Base-by-base conservation (phyloP, 2,113 vertebrate species). In the Leptobrachium ailaonicum region DNA sequence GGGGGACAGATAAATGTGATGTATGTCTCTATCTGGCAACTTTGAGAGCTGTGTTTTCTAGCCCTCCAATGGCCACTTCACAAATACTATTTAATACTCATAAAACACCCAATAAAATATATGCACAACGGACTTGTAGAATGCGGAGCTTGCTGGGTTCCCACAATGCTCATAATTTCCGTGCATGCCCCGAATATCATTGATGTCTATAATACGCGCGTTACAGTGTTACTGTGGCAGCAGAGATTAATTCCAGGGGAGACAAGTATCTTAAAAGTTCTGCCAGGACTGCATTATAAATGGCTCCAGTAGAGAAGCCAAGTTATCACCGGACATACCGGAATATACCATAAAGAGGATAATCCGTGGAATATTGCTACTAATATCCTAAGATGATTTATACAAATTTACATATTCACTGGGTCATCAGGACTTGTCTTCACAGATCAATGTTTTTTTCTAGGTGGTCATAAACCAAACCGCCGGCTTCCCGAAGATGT, bases 71-170 rank as follows among this genome's bases (percentile, higher is more conserved):
- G 78, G 56, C 71, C 71, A 74, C 70, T 73, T 73, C 77, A 45
- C 77, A 80, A 80, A 73, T 47, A 73, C 71, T 60, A 74, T 74
- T 80, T 73, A 80, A 80, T 80, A 67, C 71, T 66, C 71, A 74
- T 80, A 74, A 80, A 80, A 64, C 41, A 64, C 12, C 41, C 60
- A 62, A 63, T 78, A 70, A 60, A 62, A 69, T 20, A 7, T 58
- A 44, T 71, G 56, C 14, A 56, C 54, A 43, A 53, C 20, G 64
- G 47, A 12, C 47, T 64, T 41, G 9, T 68, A 76, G 45, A 76
- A 56, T 10, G 13, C 50, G n/a, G 75, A 76, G 14, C 3, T 1
- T 4, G 7, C 43, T 10, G 20, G 20, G 45, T 76, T 13, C 41
- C 50, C 64, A 7, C 41, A 53, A 20, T 60, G 20, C 41, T 58